A percentile compares a stretch with the other conserved stretches of the same genome.
These are phyloP conservation scores for Petrolisthes cinctipes DNA, from an alignment of 2,888 invertebrate genomes.

Conservation along the genomic window DNA sequence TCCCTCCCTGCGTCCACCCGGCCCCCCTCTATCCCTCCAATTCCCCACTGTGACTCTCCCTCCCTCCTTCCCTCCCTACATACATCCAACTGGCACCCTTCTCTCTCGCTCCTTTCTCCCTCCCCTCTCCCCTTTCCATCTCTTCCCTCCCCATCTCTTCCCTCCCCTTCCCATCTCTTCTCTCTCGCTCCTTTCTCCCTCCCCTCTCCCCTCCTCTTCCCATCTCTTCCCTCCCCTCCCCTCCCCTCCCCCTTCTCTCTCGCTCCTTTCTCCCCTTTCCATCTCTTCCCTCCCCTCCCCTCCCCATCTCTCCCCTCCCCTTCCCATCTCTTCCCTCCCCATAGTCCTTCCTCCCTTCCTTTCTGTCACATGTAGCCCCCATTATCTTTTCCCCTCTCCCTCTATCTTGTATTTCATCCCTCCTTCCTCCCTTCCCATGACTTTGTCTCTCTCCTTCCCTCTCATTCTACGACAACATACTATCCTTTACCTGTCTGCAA, in stretches of 20 bases:
- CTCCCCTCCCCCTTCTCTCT: not conserved
- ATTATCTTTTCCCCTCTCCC: not conserved
- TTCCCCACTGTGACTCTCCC: not conserved
- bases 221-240: not conserved
- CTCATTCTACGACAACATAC: not conserved
- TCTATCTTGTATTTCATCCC: not conserved
- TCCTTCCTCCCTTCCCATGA: not conserved
- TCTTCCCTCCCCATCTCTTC: not conserved
- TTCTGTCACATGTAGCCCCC: not conserved
- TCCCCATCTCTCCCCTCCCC: not conserved
- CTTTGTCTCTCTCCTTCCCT: not conserved
- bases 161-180: not conserved
- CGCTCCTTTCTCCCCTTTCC: not conserved
- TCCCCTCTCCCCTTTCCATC: not conserved
- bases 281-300: not conserved
- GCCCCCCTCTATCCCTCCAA: not conserved
- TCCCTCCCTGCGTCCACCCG: not conserved
- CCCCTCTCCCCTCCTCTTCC: not conserved
- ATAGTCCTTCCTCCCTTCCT: no score
- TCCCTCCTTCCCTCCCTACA: not conserved
- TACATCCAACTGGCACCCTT: not conserved
- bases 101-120: not conserved
- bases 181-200: not conserved
- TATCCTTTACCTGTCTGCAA: not conserved
- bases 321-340: no score